Evolutionary conservation across 2,888 invertebrate genomes (phyloP).

Genomic region (Abrostola tripartita): DNA sequence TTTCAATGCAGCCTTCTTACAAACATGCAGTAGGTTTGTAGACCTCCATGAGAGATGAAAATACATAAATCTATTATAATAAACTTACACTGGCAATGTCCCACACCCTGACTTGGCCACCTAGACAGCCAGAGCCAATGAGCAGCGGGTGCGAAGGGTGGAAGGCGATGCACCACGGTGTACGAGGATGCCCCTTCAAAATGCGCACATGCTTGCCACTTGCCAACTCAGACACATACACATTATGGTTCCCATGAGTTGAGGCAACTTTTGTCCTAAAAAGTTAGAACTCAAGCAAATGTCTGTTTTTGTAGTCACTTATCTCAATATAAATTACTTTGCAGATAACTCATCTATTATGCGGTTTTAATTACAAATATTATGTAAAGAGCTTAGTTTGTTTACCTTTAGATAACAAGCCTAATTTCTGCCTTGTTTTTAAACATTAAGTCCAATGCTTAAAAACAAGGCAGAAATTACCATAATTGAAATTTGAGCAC

Average conservation of each 20-base stretch:
- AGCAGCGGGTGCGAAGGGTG: conserved; percentile 95
- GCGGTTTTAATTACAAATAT: not conserved
- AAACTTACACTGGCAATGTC: conserved; percentile 88
- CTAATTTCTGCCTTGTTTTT: not conserved
- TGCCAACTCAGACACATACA: conserved; percentile 94
- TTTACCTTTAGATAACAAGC: not conserved
- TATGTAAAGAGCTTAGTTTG: not conserved
- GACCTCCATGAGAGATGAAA: not conserved
- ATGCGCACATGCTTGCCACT: conserved; percentile 93
- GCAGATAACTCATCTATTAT: not conserved
- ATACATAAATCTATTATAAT: conserved; percentile 1
- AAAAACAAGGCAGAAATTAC: not conserved
- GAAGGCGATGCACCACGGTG: conserved; percentile 97
- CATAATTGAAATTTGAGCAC: too few relatives aligned
- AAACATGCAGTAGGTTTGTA: not conserved
- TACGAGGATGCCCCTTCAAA: conserved; percentile 94
- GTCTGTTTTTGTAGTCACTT: not conserved
- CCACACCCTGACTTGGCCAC: conserved; percentile 97
- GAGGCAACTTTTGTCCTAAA: conserved; percentile 94
- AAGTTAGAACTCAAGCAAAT: conserved; percentile 23
- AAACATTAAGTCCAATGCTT: not conserved
- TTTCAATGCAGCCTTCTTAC: too few relatives aligned
- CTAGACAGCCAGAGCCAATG: conserved; percentile 95
- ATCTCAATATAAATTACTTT: not conserved
- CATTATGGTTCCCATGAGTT: conserved; percentile 96